phyloP scores from a whole-genome alignment of 2,113 vertebrate species.

The Thalassoma bifasciatum region DNA sequence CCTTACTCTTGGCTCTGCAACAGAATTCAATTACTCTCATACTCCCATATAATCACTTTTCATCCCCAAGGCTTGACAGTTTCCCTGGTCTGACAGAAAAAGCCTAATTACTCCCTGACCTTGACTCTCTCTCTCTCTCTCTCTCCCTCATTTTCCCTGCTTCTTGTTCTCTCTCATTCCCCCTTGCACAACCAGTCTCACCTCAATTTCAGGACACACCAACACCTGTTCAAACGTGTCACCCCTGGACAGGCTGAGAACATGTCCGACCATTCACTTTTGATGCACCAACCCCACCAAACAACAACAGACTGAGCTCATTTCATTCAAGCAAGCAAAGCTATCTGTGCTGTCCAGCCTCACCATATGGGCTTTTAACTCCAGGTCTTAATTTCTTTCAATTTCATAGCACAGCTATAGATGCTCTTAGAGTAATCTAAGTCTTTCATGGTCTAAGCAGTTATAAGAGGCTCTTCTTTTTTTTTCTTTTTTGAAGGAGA shows the following conservation, averaged over 20 bases:
- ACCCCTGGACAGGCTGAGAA: background rate
- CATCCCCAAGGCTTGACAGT: conserved; percentile 79
- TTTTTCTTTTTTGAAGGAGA: background rate
- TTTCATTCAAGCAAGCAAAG: background rate
- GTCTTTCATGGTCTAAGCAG: conserved; percentile 46
- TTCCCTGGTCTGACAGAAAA: conserved; percentile 74
- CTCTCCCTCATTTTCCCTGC: conserved; percentile 2
- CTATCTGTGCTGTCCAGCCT: conserved; percentile 1
- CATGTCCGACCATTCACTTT: conserved; percentile 9
- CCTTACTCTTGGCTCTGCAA: conserved; percentile 62
- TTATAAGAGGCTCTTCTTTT: conserved; percentile 40
- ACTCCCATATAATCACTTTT: conserved; percentile 82
- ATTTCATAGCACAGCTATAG: conserved; percentile 48
- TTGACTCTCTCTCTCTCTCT: conserved; percentile 66
- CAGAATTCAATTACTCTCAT: conserved; percentile 80
- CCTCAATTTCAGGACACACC: background rate
- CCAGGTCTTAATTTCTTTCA: conserved; percentile 50
- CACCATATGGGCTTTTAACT: conserved; percentile 18
- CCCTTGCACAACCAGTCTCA: conserved; percentile 10
- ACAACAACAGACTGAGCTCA: background rate
- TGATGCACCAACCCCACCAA: background rate
- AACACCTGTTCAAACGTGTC: conserved; percentile 46
- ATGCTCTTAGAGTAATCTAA: conserved; percentile 49
- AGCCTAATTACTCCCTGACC: conserved; percentile 83
- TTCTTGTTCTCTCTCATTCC: background rate